Evolutionary conservation across 2,888 invertebrate genomes (phyloP).

Genomic region (Petrolisthes manimaculis): DNA sequence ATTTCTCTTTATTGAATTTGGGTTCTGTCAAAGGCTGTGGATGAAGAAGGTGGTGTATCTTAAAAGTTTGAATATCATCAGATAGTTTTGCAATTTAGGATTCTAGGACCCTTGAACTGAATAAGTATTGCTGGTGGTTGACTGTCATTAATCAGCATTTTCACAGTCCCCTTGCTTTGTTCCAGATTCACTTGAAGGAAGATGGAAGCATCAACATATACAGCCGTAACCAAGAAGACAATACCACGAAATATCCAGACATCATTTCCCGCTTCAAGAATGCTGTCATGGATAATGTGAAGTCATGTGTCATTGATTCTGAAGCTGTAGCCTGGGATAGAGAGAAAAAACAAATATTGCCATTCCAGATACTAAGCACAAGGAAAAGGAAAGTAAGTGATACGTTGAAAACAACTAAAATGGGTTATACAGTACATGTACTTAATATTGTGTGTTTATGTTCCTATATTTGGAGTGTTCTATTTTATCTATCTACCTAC

Average conservation of each 20-base stretch:
- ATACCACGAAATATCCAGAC: conserved; percentile 96
- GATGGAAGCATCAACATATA: conserved; percentile 83
- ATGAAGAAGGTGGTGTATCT: neutral
- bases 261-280: conserved; percentile 79
- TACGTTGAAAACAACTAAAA: neutral
- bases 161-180: neutral
- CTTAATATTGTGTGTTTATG: neutral
- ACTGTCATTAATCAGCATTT: neutral
- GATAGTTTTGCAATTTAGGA: neutral
- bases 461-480: neutral
- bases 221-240: conserved; percentile 96
- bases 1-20: too few species aligned
- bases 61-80: neutral
- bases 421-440: neutral
- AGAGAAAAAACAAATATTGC: conserved; percentile 87
- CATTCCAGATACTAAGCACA: conserved; percentile 95
- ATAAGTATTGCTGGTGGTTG: neutral
- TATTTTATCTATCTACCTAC: too few species aligned
- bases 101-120: neutral
- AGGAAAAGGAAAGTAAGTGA: conserved; percentile 87
- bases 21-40: neutral
- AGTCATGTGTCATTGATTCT: conserved; percentile 91
- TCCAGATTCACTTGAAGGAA: conserved; percentile 80
- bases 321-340: conserved; percentile 98
- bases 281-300: conserved; percentile 72